Evolutionary conservation across 2,113 vertebrate species (phyloP), one percentile per base, ranked within the genome.

Genomic region (Rallus limicola): DNA sequence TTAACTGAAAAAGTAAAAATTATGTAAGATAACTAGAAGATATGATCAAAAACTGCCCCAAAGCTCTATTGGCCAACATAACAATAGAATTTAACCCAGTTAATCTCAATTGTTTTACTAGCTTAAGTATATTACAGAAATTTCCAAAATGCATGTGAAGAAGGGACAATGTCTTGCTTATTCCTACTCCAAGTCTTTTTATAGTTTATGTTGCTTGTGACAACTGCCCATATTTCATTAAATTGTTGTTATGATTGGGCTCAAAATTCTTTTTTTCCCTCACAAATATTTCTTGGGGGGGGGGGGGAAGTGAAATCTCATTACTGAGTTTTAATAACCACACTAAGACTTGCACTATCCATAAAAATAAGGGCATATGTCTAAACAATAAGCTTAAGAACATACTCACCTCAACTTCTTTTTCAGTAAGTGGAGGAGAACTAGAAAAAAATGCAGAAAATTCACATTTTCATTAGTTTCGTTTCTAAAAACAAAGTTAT

Each of bases 341-440:
- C 1, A 1, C 15, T 91, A 74, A 40, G 29, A 34, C 19, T 86
- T 78, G 50, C 4, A 67, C 13, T 34, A 82, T 42, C 13, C 15
- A 79, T 46, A 33, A 40, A 28, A 82, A 79, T 34, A 48, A 26
- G 75, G 24, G 13, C 7, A 38, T 31, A 34, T 21, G 9, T 62
- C 33, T 59, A 76, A 88, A 60, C 14, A 65, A 46, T 23, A 4
- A 59, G 18, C 48, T 80, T 48, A 58, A 46, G 26, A 38, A 83
- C 23, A 69, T 33, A 98, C 99, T 97, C 97, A 99, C 99, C 98
- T 99, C 99, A 69, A 99, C 98, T 98, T 99, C 99, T 97, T 99
- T 99, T 97, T 99, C 99, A 58, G 98, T 99, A 91, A 99, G 99
- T 36, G 99, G 98, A 56, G 99, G 99, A 17, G 99, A 98, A 46